These are phyloP conservation scores for Leucophora obtusa DNA, from an alignment of 2,888 invertebrate species.

Conservation along the genomic window DNA sequence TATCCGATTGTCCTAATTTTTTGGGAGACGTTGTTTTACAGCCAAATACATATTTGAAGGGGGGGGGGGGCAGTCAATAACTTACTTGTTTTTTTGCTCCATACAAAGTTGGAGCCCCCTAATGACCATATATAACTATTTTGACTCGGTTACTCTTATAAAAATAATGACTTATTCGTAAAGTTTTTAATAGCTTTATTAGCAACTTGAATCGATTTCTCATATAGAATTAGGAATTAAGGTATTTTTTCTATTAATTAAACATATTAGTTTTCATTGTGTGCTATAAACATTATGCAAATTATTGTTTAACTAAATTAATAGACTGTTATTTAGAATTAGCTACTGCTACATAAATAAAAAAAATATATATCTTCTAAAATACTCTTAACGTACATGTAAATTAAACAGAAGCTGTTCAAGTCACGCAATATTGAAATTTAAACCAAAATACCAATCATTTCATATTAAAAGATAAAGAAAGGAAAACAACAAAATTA, in stretches of 20 bases:
- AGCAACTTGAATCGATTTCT: too few relatives aligned
- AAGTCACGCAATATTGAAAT: slow-evolving; percentile 65
- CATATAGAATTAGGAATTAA: not conserved
- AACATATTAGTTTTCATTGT: not conserved
- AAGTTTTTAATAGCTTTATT: too few relatives aligned
- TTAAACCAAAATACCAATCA: slow-evolving; percentile 61
- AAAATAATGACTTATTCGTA: too few relatives aligned
- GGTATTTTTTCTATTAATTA: not conserved
- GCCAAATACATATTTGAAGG: too few relatives aligned
- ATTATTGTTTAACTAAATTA: slow-evolving; percentile 39
- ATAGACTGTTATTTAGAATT: slow-evolving; percentile 37
- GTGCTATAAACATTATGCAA: slow-evolving; percentile 27
- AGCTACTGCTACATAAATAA: slow-evolving; percentile 57
- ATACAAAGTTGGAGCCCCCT: too few relatives aligned
- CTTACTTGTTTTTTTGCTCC: too few relatives aligned
- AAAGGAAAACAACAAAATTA: slow-evolving; percentile 13
- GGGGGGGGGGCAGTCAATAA: too few relatives aligned
- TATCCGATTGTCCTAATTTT: too few relatives aligned
- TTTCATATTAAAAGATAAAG: slow-evolving; percentile 33
- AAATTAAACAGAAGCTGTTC: slow-evolving; percentile 65
- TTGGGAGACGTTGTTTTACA: too few relatives aligned
- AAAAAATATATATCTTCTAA: slow-evolving; percentile 36
- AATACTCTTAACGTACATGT: slow-evolving; percentile 50
- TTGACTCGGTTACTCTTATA: too few relatives aligned
- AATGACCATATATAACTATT: too few relatives aligned